These are phyloP conservation scores for Trichosurus vulpecula DNA, from an alignment of 2,797 vertebrate genomes.

Conservation along the genomic window DNA sequence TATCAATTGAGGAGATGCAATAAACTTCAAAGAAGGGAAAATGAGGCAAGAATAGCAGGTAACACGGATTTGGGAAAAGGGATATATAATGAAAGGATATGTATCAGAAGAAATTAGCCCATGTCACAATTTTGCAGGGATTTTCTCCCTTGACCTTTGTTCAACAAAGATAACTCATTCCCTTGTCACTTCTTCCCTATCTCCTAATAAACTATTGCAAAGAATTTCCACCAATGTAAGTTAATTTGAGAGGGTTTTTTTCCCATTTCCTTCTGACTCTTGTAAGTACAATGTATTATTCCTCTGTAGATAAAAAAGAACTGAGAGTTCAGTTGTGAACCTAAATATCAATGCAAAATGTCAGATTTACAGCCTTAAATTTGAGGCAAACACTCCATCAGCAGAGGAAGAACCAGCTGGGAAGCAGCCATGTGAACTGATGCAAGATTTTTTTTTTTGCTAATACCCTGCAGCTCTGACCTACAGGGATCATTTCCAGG, in stretches of 20 bases:
- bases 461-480: neutral
- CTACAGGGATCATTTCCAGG: neutral
- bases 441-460: neutral
- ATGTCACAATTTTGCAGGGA: neutral
- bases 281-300: neutral
- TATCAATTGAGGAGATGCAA: neutral
- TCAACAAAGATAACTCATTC: neutral
- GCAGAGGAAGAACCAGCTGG: neutral
- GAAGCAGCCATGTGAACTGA: neutral
- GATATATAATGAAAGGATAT: neutral
- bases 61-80: neutral
- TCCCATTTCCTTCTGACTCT: conserved; percentile 1
- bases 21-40: neutral
- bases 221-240: neutral
- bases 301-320: neutral
- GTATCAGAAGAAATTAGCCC: neutral
- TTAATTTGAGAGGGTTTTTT: neutral
- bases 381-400: neutral
- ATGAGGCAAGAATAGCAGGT: neutral
- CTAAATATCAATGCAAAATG: neutral
- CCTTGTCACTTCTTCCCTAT: neutral
- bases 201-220: neutral
- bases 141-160: conserved; percentile 11
- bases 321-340: neutral
- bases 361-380: conserved; percentile 20